Conservation (phyloP, 2,113 vertebrate species). For the Collichthys lucidus region DNA sequence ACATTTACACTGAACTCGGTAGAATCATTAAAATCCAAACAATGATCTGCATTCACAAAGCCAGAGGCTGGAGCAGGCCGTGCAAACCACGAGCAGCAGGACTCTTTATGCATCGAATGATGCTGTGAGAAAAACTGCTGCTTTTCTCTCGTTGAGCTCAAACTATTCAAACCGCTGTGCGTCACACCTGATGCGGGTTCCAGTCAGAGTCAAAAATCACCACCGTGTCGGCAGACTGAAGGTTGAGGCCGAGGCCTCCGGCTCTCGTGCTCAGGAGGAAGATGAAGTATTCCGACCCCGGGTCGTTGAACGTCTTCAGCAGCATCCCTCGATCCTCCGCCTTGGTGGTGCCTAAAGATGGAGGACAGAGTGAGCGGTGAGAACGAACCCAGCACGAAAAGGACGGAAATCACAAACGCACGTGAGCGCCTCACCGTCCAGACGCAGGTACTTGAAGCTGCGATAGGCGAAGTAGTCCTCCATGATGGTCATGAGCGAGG, state of each 20-base stretch:
- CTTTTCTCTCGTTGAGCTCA: slow-evolving; percentile 56
- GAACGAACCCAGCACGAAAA: neutral
- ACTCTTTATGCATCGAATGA: no score
- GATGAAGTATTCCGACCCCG: slow-evolving; percentile 92
- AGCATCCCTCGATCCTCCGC: slow-evolving; percentile 96
- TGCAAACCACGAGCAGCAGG: no score
- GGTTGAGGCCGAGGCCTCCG: slow-evolving; percentile 93
- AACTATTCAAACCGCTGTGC: slow-evolving; percentile 63
- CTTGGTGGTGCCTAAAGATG: slow-evolving; percentile 91
- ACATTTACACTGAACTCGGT: no score
- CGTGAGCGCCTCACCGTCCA: slow-evolving; percentile 89
- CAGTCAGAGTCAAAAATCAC: slow-evolving; percentile 98
- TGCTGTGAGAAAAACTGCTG: no score
- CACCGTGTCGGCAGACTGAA: slow-evolving; percentile 96
- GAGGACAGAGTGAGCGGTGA: neutral
- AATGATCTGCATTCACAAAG: no score
- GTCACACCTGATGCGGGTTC: slow-evolving; percentile 97
- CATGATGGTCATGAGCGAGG: slow-evolving; percentile 99
- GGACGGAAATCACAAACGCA: slow-evolving; percentile 7
- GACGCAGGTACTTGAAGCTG: slow-evolving; percentile 95
- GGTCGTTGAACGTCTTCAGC: slow-evolving; percentile 96
- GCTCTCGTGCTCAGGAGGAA: slow-evolving; percentile 96
- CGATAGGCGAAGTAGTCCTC: slow-evolving; percentile 98
- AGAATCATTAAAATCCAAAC: no score
- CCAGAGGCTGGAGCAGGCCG: no score